These are phyloP conservation scores for Ephestia elutella DNA, from an alignment of 1,140 invertebrate genomes.

Conservation along the genomic window DNA sequence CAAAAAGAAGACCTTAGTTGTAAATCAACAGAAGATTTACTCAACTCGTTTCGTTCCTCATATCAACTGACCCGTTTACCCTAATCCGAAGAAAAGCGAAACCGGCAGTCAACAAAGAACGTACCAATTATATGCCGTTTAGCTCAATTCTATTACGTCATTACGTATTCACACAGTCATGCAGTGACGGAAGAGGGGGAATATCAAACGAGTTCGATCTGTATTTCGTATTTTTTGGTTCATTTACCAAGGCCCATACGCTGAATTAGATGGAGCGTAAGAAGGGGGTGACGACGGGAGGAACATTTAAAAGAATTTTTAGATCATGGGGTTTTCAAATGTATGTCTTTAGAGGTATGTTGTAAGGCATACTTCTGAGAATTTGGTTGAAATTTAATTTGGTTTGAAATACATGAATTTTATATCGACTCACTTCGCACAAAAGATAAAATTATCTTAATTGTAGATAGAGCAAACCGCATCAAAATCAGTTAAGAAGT, in stretches of 20 bases:
- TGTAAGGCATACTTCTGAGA: too few relatives aligned
- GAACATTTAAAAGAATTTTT: background rate
- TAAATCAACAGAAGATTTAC: background rate
- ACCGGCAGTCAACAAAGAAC: background rate
- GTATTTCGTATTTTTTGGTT: conserved; percentile 57
- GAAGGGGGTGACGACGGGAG: background rate
- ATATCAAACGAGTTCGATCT: conserved; percentile 65
- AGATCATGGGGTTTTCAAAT: too few relatives aligned
- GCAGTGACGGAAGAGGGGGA: conserved; percentile 36
- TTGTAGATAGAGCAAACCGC: too few relatives aligned
- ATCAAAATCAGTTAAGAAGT: too few relatives aligned
- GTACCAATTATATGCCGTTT: conserved; percentile 39
- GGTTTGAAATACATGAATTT: too few relatives aligned
- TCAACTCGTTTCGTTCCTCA: background rate
- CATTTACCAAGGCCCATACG: conserved; percentile 53
- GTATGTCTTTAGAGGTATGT: too few relatives aligned
- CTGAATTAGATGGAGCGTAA: conserved; percentile 5
- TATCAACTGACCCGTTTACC: background rate
- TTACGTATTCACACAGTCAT: conserved; percentile 65
- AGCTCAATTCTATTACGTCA: conserved; percentile 41
- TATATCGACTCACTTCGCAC: too few relatives aligned
- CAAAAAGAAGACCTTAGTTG: too few relatives aligned
- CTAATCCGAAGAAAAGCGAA: background rate
- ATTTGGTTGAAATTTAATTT: too few relatives aligned
- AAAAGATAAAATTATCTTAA: too few relatives aligned